Evolutionary conservation across 2,113 vertebrate species (phyloP).

Genomic region (Pseudolaguvia tuberculata): DNA sequence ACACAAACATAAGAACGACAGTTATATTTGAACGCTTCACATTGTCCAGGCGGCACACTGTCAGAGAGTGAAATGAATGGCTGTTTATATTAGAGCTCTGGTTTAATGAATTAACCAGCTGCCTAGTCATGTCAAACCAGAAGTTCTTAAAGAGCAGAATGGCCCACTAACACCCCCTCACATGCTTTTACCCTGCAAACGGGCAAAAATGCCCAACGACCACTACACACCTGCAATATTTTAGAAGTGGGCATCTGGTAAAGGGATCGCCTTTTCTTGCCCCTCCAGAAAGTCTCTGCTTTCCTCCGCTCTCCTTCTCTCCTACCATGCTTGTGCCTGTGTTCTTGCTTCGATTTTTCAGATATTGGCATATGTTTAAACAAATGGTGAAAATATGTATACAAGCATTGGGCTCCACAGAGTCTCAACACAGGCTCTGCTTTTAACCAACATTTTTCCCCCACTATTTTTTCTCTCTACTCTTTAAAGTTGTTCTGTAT

Average conservation of each 20-base stretch:
- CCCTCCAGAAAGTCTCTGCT: constrained; percentile 68
- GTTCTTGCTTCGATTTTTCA: constrained; percentile 82
- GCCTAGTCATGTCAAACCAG: constrained; percentile 83
- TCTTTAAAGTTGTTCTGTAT: constrained; percentile 9
- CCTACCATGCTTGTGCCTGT: constrained; percentile 61
- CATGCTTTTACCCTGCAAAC: constrained; percentile 53
- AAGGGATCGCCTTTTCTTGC: constrained; percentile 41
- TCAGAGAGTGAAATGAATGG: constrained; percentile 95
- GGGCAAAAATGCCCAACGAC: constrained; percentile 55
- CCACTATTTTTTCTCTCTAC: not conserved
- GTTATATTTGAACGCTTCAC: constrained; percentile 75
- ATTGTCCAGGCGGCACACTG: constrained; percentile 93
- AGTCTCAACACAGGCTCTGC: constrained; percentile 38
- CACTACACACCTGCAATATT: constrained; percentile 57
- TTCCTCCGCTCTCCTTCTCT: constrained; percentile 52
- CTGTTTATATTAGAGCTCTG: constrained; percentile 99
- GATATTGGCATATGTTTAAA: constrained; percentile 88
- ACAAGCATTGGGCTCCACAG: constrained; percentile 43
- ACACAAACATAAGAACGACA: constrained; percentile 49
- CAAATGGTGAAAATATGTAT: constrained; percentile 56
- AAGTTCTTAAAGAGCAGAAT: constrained; percentile 91
- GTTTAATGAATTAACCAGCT: constrained; percentile 99
- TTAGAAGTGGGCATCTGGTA: constrained; percentile 86
- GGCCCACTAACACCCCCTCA: constrained; percentile 24
- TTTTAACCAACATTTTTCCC: constrained; percentile 37